Evolutionary conservation across 2,888 invertebrate genomes (phyloP).

Genomic region (Adelphocoris suturalis): DNA sequence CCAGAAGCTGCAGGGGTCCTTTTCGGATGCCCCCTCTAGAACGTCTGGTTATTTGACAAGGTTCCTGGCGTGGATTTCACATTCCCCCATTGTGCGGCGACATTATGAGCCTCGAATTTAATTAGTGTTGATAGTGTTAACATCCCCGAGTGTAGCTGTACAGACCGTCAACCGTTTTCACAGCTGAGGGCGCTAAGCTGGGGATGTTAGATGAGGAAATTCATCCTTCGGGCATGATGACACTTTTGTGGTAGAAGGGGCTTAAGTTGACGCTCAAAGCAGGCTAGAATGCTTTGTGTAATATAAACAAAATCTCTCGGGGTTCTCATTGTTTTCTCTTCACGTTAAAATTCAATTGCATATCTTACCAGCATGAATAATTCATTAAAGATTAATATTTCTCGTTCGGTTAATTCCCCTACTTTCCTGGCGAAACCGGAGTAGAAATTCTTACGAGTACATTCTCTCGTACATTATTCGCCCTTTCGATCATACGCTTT

Average conservation of each 20-base stretch:
- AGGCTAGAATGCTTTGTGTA: background rate
- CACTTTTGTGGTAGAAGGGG: background rate
- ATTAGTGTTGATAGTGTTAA: conserved; percentile 30
- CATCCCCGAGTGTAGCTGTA: background rate
- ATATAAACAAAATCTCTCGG: background rate
- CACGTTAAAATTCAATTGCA: background rate
- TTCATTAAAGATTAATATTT: background rate
- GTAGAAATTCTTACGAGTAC: too few relatives aligned
- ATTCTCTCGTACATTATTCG: too few relatives aligned
- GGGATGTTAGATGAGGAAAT: background rate
- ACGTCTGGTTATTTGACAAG: conserved; percentile 31
- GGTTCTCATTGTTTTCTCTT: background rate
- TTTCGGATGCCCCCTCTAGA: background rate
- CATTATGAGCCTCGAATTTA: conserved; percentile 39
- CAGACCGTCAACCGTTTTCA: conserved; percentile 18
- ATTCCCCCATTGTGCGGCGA: background rate
- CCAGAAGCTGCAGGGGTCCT: background rate
- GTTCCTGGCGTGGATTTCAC: conserved; percentile 13
- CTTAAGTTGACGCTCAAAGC: background rate
- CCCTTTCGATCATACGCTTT: background rate
- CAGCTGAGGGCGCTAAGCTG: conserved; percentile 26
- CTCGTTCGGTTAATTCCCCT: background rate
- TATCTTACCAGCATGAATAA: conserved; percentile 6
- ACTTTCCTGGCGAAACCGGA: background rate
- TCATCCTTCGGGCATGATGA: background rate